A percentile compares a stretch with the other conserved stretches of the same genome.
These are phyloP conservation scores for Lamellibrachia satsuma DNA, from an alignment of 2,888 invertebrate genomes.

Conservation along the genomic window DNA sequence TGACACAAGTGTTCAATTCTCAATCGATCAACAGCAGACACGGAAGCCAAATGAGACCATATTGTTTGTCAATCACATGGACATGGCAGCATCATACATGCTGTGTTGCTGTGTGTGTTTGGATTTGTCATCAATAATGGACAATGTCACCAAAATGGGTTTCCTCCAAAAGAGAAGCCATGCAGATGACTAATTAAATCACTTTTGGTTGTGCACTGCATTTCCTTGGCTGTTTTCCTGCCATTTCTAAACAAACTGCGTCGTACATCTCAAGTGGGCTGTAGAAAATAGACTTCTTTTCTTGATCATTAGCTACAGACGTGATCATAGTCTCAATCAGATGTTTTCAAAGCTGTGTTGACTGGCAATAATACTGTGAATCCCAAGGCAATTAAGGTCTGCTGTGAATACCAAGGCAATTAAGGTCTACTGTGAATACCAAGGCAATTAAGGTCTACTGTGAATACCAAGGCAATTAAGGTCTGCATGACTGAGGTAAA, in stretches of 20 bases:
- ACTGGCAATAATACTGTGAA: neutral
- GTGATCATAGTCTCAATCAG: neutral
- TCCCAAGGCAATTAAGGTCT: neutral
- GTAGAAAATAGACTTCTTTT: neutral
- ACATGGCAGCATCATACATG: neutral
- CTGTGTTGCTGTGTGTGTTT: neutral
- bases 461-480: no score
- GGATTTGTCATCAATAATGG: neutral
- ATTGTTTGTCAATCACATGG: neutral
- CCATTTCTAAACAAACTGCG: neutral
- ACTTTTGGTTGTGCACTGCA: neutral
- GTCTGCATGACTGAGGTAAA: no score
- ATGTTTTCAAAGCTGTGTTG: neutral
- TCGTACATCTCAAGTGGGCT: neutral
- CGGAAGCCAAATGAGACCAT: slow-evolving; percentile 3
- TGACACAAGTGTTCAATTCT: neutral
- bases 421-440: neutral
- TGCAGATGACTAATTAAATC: neutral
- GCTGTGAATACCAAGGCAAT: neutral
- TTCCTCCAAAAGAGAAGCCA: neutral
- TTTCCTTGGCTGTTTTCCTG: neutral
- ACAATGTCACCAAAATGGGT: neutral
- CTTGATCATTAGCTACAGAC: neutral
- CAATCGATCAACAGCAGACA: neutral
- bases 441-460: neutral